A percentile compares a stretch with the other conserved stretches of the same genome.
phyloP scores from a whole-genome alignment of 64 coral and sea anemone species.

The Montipora capricornis region DNA sequence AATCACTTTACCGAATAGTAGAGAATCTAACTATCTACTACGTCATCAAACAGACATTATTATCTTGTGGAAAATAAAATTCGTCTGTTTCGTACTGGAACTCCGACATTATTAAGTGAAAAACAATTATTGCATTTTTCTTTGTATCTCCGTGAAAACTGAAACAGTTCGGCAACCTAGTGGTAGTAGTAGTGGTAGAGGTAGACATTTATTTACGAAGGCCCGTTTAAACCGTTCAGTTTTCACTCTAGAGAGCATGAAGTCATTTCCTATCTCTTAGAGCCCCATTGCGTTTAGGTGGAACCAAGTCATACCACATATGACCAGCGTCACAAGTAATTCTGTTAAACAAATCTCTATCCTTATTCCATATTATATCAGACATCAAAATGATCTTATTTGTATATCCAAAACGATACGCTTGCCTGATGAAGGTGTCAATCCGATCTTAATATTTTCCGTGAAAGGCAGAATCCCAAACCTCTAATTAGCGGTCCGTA shows the following conservation, averaged over 20 bases:
- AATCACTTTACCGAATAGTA: too few species aligned
- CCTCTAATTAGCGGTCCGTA: background rate
- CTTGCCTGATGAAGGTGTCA: background rate
- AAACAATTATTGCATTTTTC: too few species aligned
- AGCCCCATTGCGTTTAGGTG: background rate
- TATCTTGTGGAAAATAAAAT: too few species aligned
- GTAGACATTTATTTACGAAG: background rate
- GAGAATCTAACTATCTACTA: too few species aligned
- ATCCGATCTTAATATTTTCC: background rate
- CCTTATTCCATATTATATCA: background rate
- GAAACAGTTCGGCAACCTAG: too few species aligned
- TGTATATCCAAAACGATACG: background rate
- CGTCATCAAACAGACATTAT: too few species aligned
- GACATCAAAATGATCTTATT: background rate
- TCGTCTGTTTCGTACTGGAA: too few species aligned
- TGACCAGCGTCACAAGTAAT: background rate
- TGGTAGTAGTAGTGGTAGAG: too few species aligned
- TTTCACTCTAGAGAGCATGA: background rate
- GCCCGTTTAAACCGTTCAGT: background rate
- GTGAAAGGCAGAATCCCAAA: background rate
- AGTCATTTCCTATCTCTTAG: background rate
- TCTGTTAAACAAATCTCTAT: background rate
- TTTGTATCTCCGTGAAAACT: too few species aligned
- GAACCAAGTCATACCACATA: background rate
- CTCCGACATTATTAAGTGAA: too few species aligned